A percentile compares a stretch with the other conserved stretches of the same genome.
phyloP scores from a whole-genome alignment of 2,888 invertebrate genomes.

The Agrotis puta region DNA sequence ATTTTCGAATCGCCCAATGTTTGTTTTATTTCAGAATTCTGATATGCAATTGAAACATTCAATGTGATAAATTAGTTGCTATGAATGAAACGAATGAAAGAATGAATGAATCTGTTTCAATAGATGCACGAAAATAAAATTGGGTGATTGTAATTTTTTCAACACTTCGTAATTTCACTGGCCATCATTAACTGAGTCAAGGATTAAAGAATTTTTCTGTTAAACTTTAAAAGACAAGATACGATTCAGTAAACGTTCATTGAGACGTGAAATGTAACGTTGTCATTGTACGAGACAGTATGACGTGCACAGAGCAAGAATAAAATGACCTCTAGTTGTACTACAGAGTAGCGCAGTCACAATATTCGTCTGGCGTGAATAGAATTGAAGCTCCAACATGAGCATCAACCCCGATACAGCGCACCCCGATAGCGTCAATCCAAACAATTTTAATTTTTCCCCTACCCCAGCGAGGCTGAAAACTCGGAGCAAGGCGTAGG shows the following conservation, averaged over 20 bases:
- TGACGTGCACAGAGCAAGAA: slow-evolving; percentile 9
- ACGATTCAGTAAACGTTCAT: slow-evolving; percentile 19
- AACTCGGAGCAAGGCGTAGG: slow-evolving; percentile 77
- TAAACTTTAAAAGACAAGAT: slow-evolving; percentile 18
- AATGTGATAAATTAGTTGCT: slow-evolving; percentile 64
- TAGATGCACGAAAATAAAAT: slow-evolving; percentile 45
- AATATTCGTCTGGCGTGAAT: slow-evolving; percentile 1
- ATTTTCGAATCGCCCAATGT: slow-evolving; percentile 57
- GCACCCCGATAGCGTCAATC: slow-evolving; percentile 77
- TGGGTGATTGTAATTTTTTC: slow-evolving; percentile 50
- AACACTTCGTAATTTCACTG: slow-evolving; percentile 35
- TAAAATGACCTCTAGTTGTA: slow-evolving; percentile 19
- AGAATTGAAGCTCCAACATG: slow-evolving; percentile 24
- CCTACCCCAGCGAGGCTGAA: slow-evolving; percentile 72
- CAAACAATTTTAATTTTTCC: slow-evolving; percentile 80
- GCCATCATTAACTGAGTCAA: slow-evolving; percentile 27
- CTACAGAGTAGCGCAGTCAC: neutral
- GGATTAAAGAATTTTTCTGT: slow-evolving; percentile 31
- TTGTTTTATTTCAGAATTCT: slow-evolving; percentile 64
- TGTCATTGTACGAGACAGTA: slow-evolving; percentile 8
- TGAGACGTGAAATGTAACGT: slow-evolving; percentile 21
- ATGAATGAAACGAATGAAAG: slow-evolving; percentile 63
- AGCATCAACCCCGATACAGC: slow-evolving; percentile 61
- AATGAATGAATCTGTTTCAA: slow-evolving; percentile 64
- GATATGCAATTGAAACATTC: slow-evolving; percentile 61